phyloP scores from a whole-genome alignment of 2,888 invertebrate genomes.

The Agriopis leucophaearia region DNA sequence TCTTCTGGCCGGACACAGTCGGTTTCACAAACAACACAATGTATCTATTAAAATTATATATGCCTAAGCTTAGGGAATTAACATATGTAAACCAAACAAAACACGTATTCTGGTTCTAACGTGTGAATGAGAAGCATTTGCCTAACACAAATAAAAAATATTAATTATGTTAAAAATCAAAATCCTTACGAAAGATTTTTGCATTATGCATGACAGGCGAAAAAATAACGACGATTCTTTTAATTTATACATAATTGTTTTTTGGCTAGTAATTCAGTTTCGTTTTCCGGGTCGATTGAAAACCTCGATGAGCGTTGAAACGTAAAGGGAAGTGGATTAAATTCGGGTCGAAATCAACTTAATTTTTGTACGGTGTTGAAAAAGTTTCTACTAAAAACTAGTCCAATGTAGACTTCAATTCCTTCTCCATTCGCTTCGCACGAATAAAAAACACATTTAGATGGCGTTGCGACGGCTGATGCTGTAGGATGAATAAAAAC shows the following conservation, averaged over 20 bases:
- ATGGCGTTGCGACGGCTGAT: conserved; percentile 43
- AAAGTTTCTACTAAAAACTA: conserved; percentile 45
- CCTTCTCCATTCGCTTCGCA: conserved; percentile 45
- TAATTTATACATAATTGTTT: conserved; percentile 19
- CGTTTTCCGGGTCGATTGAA: conserved; percentile 53
- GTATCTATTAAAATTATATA: background rate
- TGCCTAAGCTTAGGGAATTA: no score
- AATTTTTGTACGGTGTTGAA: conserved; percentile 13
- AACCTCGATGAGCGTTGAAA: conserved; percentile 59
- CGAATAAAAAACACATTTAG: conserved; percentile 50
- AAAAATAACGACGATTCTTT: conserved; percentile 21
- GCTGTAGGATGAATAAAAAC: conserved; percentile 59
- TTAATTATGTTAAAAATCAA: background rate
- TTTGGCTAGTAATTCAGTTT: conserved; percentile 45
- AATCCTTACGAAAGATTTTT: conserved; percentile 1
- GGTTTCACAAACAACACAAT: conserved; percentile 20
- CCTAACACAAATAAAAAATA: background rate
- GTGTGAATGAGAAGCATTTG: no score
- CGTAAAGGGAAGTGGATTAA: conserved; percentile 58
- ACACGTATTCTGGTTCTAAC: no score
- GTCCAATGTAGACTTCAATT: conserved; percentile 48
- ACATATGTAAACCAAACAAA: no score
- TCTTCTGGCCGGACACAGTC: conserved; percentile 47
- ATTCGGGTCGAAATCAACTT: conserved; percentile 55
- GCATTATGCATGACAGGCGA: conserved; percentile 7